Percentiles rank a stretch among this genome's conserved stretches.
Evolutionary conservation across 2,797 vertebrate species (phyloP).

Genomic region (Rhinoraja longicauda): DNA sequence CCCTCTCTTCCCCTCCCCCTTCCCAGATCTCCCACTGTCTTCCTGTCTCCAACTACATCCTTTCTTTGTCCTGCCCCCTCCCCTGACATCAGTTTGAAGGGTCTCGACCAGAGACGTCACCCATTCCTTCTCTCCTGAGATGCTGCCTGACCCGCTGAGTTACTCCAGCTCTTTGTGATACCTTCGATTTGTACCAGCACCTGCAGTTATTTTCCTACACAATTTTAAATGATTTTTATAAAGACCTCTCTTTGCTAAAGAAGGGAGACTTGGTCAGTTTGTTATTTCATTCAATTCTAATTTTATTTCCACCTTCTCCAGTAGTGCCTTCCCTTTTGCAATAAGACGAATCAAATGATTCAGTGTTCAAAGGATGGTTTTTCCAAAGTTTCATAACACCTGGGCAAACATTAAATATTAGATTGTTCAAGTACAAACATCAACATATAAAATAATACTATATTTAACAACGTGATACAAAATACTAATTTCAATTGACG

Average conservation of each 20-base stretch:
- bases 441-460: background rate
- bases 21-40: too few species aligned
- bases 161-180: too few species aligned
- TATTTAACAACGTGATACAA: background rate
- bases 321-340: background rate
- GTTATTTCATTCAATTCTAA: background rate
- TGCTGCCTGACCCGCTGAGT: too few species aligned
- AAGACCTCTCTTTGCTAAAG: background rate
- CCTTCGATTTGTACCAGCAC: too few species aligned
- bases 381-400: background rate
- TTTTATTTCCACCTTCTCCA: background rate
- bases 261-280: background rate
- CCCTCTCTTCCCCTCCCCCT: too few species aligned
- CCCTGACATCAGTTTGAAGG: too few species aligned
- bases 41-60: too few species aligned
- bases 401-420: background rate
- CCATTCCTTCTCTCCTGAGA: too few species aligned
- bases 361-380: background rate
- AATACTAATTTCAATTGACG: background rate
- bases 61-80: too few species aligned
- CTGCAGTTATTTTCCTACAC: too few species aligned
- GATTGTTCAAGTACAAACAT: background rate
- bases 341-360: background rate
- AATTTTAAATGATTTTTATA: background rate
- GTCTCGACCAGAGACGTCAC: too few species aligned